Conservation (phyloP, 1,140 invertebrate species). For the Lamellibrachia luymesi region DNA sequence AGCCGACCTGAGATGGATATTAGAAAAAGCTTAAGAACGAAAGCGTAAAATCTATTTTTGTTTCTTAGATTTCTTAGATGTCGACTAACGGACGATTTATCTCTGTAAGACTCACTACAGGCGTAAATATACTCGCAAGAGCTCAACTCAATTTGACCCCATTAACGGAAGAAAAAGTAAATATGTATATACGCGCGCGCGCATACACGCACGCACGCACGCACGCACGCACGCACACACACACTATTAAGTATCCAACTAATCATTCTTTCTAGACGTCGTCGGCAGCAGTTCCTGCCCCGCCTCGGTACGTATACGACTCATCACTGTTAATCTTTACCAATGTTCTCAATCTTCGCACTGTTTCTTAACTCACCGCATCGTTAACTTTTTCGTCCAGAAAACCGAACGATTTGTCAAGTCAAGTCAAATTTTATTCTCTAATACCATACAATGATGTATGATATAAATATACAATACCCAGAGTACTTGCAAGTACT, state of each 20-base stretch:
- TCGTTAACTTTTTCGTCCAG: neutral
- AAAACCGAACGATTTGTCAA: neutral
- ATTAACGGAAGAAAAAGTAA: too few species aligned
- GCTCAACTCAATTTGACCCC: too few species aligned
- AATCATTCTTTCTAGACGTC: neutral
- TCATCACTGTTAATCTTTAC: neutral
- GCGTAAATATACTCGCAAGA: too few species aligned
- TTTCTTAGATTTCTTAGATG: neutral
- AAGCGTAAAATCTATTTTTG: neutral
- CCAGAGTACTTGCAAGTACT: neutral
- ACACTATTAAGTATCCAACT: neutral
- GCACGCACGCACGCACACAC: too few species aligned
- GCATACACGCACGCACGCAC: too few species aligned
- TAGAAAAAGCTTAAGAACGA: too few species aligned
- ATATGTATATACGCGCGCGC: too few species aligned
- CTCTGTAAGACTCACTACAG: neutral
- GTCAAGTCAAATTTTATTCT: neutral
- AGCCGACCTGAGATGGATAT: too few species aligned
- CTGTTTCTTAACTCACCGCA: neutral
- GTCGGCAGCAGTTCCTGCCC: neutral
- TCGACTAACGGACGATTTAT: too few species aligned
- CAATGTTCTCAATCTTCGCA: neutral
- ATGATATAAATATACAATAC: too few species aligned
- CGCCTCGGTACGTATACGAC: too few species aligned
- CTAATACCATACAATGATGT: too few species aligned